Percentiles rank a stretch among this genome's conserved stretches.
Evolutionary conservation across 2,113 vertebrate species (phyloP).

Genomic region (Hydropotes inermis): DNA sequence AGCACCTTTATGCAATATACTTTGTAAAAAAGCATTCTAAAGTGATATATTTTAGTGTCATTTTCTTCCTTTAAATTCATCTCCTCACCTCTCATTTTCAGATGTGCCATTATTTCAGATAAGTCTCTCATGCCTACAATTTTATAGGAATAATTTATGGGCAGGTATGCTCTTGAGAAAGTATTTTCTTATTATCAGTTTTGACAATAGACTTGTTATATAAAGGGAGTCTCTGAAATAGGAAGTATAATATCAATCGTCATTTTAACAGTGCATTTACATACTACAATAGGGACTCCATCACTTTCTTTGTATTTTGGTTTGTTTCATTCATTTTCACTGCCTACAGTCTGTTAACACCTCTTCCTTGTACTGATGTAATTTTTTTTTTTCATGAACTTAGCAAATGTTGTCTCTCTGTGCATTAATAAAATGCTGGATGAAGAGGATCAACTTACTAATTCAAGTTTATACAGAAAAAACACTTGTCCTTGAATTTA

Average conservation of each 20-base stretch:
- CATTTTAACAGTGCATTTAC: constrained; percentile 7
- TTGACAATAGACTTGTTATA: neutral
- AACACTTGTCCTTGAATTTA: constrained; percentile 54
- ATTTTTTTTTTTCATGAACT: constrained; percentile 68
- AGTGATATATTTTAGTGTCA: neutral
- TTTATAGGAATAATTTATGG: constrained; percentile 49
- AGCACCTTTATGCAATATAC: neutral
- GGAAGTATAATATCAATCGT: constrained; percentile 3
- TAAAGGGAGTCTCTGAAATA: constrained; percentile 51
- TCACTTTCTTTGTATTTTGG: neutral
- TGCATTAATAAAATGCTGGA: constrained; percentile 60
- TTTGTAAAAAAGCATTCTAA: neutral
- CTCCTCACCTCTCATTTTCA: neutral
- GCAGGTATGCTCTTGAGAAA: neutral
- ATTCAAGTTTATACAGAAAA: constrained; percentile 58
- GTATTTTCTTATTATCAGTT: constrained; percentile 46
- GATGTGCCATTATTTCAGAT: neutral
- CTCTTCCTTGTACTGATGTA: constrained; percentile 51
- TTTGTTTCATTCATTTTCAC: constrained; percentile 26
- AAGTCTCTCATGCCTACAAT: constrained; percentile 36
- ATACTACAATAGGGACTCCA: neutral
- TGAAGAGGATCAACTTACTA: constrained; percentile 30
- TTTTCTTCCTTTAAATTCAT: constrained; percentile 6
- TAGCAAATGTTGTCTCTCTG: constrained; percentile 46
- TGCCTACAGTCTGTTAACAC: constrained; percentile 26